Percentiles rank a stretch among this genome's conserved stretches.
Conservation (phyloP, 1,140 invertebrate species). For the Bombus sibiricus region DNA sequence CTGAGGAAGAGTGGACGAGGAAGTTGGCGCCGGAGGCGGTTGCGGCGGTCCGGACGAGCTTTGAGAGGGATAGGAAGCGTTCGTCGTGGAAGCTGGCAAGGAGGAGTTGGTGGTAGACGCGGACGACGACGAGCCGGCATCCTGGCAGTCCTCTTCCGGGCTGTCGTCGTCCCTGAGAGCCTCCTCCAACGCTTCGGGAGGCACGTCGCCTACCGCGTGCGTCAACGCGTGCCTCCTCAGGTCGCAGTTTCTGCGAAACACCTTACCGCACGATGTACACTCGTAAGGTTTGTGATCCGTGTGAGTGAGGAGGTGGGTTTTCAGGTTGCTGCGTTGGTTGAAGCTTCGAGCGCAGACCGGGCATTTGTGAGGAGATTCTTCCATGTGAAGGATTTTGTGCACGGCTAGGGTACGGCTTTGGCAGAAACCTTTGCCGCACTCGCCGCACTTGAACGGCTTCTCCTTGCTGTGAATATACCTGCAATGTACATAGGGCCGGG, state of each 20-base stretch:
- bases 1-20: constrained; percentile 74
- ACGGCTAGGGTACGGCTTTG: constrained; percentile 96
- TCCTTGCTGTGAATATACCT: constrained; percentile 99
- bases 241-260: constrained; percentile 93
- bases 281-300: constrained; percentile 97
- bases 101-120: constrained; percentile 60
- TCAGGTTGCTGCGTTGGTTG: constrained; percentile 95
- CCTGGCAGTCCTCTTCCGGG: constrained; percentile 79
- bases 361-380: constrained; percentile 96
- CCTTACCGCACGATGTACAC: constrained; percentile 94
- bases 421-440: constrained; percentile 98
- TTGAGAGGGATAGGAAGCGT: constrained; percentile 70
- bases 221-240: constrained; percentile 92
- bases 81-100: constrained; percentile 25
- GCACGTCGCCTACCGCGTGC: constrained; percentile 92
- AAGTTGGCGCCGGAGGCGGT: constrained; percentile 50
- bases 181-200: constrained; percentile 86
- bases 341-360: constrained; percentile 94
- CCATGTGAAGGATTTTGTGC: constrained; percentile 96
- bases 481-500: not conserved
- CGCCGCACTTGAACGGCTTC: constrained; percentile 97
- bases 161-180: constrained; percentile 86
- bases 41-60: constrained; percentile 58
- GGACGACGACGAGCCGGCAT: constrained; percentile 72
- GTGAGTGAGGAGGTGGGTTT: constrained; percentile 96